Base-by-base conservation (phyloP, 92 coral and sea anemone genomes). In the Montipora capitata region DNA sequence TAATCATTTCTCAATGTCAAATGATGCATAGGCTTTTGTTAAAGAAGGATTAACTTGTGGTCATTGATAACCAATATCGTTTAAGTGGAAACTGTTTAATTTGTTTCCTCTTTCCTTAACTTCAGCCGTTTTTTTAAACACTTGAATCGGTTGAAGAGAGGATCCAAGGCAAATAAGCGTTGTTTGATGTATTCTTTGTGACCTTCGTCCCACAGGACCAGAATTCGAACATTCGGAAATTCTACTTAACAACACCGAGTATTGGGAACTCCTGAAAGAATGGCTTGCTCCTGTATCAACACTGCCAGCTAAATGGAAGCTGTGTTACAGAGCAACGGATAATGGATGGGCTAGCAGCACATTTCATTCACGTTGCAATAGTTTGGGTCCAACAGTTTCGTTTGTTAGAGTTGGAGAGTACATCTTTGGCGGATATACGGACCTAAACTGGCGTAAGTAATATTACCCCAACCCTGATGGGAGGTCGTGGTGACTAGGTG, bases 381-480 rank as follows among this genome's bases (percentile, higher is more conserved):
- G 80, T 68, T 0, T 7, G 35, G 95, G 95, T 16, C 95, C 95
- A 8, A 79, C 93, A 2, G 76, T 94, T 56, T 88, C 96, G 13
- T 82, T 94, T 48, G 61, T 94, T 10, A 92, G 77, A 76, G 95
- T 89, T 2, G 85, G 87, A 38, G 70, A 85, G 74, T 94, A 88
- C 56, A 88, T 91, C 35, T 94, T 94, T 82, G 97, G 95, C 15
- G 97, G 95, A n/a, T 94, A 89, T 58, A 86, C 97, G 13, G 97
- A 94, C 78, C 17, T 41, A 10, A 12, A 35, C 64, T 94, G 97
- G 97, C 93, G 97, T 94, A 79, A 81, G 97, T 88, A 82, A 5
- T 7, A 18, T 18, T 18, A 18, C 20, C 20, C 20, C 20, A 18
- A 18, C 20, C 20, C 20, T 18, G 20, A 18, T 18, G 20, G 20